phyloP scores from a whole-genome alignment of 2,113 vertebrate genomes.

The Neogale vison region DNA sequence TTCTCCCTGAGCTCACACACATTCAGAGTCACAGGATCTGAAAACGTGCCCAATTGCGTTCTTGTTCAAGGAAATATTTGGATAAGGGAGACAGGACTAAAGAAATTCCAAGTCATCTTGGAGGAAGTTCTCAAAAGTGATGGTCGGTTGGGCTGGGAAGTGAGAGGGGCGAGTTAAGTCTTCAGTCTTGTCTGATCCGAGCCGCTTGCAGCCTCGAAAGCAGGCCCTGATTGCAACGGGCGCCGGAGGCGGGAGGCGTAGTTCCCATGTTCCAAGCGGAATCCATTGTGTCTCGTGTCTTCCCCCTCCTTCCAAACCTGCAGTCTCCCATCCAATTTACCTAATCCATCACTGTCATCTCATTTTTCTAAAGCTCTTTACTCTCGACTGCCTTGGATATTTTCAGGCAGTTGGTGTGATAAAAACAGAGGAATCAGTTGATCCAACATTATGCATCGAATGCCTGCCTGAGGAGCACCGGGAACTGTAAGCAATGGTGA shows the following conservation, averaged over 20 bases:
- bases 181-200: constrained; percentile 61
- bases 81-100: constrained; percentile 39
- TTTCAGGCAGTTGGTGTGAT: constrained; percentile 14
- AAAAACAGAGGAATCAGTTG: constrained; percentile 7
- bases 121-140: constrained; percentile 63
- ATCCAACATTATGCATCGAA: background rate
- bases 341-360: constrained; percentile 33
- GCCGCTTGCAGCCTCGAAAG: constrained; percentile 53
- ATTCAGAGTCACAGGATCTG: constrained; percentile 42
- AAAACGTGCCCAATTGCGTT: constrained; percentile 29
- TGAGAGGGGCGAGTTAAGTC: constrained; percentile 58
- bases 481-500: background rate
- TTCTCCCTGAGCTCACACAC: constrained; percentile 56
- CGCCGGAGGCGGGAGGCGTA: constrained; percentile 43
- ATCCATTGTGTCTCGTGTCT: constrained; percentile 43
- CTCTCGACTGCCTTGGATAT: background rate
- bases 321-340: constrained; percentile 44
- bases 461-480: background rate
- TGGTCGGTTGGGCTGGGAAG: constrained; percentile 32
- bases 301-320: constrained; percentile 25
- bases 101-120: constrained; percentile 49
- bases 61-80: constrained; percentile 53
- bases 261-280: constrained; percentile 67
- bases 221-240: constrained; percentile 46
- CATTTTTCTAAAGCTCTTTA: constrained; percentile 4